Evolutionary conservation across 2,888 invertebrate genomes (phyloP), one percentile per base, ranked within the genome.

Genomic region (Pyrrhosoma nymphula): DNA sequence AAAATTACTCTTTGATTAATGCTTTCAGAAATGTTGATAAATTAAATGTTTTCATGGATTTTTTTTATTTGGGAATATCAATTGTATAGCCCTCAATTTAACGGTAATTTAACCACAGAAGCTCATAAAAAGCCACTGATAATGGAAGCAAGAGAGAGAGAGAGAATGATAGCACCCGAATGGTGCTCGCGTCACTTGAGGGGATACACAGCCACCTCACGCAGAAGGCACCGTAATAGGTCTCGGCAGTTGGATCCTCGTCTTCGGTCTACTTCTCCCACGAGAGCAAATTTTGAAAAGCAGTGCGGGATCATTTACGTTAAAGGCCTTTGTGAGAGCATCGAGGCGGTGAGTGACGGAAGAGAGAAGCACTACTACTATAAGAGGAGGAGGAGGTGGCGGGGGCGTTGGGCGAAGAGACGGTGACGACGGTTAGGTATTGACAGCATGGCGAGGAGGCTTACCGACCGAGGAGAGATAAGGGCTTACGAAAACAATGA

Each of bases 391-490:
- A 2, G 47, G 8, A 47, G 47, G 8, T 2, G 47, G 47, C 8
- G 47, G 2, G 2, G 47, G 47, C 8, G 47, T 47, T 47, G 47
- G 8, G 47, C 47, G 47, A 8, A 47, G 47, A 26, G 82, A 82
- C 3, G 82, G 6, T 82, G 82, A 82, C 47, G 82, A 60, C 60
- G 35, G 82, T 14, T 18, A 2, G 82, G 82, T 82, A 82, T 82
- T 82, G 35, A 82, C 82, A 82, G 82, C 16, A 35, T 35, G 69
- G 69, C 23, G 69, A 69, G 69, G 82, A 30, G 26, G 30, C 82
- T 82, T 82, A 35, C 35, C 82, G 35, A 35, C 12, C 82, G 82
- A 82, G 82, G 82, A 82, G 82, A 82, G 82, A 82, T 82, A 35
- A 82, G 82, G 35, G 30, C 82, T 82, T 82, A 82, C 82, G 82